phyloP scores from a whole-genome alignment of 2,797 vertebrate species.

The Danio jaintianensis region DNA sequence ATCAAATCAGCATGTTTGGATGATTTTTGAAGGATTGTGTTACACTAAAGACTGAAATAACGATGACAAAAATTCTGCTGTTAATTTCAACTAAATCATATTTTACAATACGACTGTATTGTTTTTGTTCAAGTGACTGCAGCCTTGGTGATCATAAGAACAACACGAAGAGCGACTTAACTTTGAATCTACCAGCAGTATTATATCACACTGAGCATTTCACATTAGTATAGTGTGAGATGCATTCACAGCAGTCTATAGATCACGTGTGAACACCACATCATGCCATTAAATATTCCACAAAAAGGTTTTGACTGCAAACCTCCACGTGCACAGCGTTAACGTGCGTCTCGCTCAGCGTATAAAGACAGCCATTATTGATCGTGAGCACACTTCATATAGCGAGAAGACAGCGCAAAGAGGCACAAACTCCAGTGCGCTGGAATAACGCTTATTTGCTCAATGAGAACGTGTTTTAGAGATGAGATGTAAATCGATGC shows the following conservation, averaged over 20 bases:
- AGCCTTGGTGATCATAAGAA: neutral
- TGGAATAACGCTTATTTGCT: conserved; percentile 89
- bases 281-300: neutral
- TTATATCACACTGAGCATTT: neutral
- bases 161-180: too few species aligned
- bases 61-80: neutral
- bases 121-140: neutral
- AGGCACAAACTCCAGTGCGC: conserved; percentile 67
- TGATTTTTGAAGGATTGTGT: neutral
- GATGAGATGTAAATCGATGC: conserved; percentile 89
- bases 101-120: neutral
- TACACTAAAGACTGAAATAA: neutral
- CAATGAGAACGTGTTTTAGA: conserved; percentile 88
- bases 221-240: neutral
- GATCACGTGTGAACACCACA: neutral
- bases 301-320: neutral
- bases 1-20: neutral
- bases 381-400: conserved; percentile 3
- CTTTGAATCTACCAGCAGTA: neutral
- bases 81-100: neutral
- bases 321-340: too few species aligned
- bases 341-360: neutral
- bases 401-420: neutral
- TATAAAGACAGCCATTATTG: conserved; percentile 20
- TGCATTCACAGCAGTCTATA: neutral